Base-by-base conservation (phyloP, 2,888 invertebrate genomes). In the Yponomeuta sedellus region DNA sequence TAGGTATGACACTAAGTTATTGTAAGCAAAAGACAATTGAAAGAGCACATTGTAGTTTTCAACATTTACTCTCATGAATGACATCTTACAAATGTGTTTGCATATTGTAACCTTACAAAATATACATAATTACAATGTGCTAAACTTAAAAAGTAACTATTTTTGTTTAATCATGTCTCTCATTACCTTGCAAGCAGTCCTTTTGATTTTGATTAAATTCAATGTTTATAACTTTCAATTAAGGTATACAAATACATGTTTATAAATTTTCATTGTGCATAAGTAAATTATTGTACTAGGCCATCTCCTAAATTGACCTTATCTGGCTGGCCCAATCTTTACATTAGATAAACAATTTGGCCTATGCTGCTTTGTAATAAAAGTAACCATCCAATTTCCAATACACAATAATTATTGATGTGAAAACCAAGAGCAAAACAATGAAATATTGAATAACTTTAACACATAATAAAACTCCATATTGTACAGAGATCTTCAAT, bases 61-160 rank as follows among this genome's bases (percentile, higher is more conserved):
- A 85, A 90, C 88, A 88, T 91, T 90, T 91, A 91, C 83, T 90
- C 78, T 86, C 83, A 88, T 88, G 89, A 90, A 89, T 87, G 86
- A 91, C 87, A 85, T 83, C 83, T 87, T 90, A 91, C 85, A 89
- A 87, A 89, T 86, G 86, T 87, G 86, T 88, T 80, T 80, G 88
- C 87, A 87, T 90, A 87, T 86, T 84, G 86, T 88, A 85, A 88
- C 81, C 90, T 90, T 91, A 90, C 78, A 88, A 85, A 87, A 80
- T 84, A 85, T 79, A 85, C 82, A 85, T 82, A 73, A 86, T 85
- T 88, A 87, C 82, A 88, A 88, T 88, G 89, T 89, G 89, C 88
- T 90, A 88, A 88, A 89, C 88, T 90, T 89, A 90, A 85, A 85
- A 82, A 78, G 86, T 85, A 84, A 79, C 84, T 66, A 34, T 62